Evolutionary conservation across 2,113 vertebrate genomes (phyloP), one percentile per base, ranked within the genome.

Genomic region (Hemichromis elongatus): DNA sequence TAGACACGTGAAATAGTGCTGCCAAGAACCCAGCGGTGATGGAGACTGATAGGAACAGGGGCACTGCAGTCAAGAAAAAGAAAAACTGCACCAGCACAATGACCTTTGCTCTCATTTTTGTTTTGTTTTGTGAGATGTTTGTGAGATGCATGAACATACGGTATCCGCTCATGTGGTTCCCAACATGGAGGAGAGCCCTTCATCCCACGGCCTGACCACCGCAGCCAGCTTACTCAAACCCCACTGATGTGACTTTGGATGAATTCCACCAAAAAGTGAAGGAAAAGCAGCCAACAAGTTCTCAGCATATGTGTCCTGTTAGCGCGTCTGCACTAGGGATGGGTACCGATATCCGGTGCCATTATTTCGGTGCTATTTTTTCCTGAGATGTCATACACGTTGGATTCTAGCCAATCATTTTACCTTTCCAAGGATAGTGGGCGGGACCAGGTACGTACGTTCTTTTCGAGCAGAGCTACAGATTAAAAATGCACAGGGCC

Each of bases 201-300:
- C 42, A 28, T 28, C 7, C 4, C 3, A 68, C 8, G 37, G 21
- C 37, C n/a, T 21, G 68, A 28, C 24, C 6, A 30, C 24, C 16
- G 0, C 21, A 16, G 68, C 47, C 9, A 1, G 16, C 16, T 50
- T 28, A 50, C 21, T 26, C 9, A 30, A 75, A 75, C 16, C 45
- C 26, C 28, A 19, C 9, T 12, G 10, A 75, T 16, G n/a, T 1
- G 26, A 28, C 35, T 24, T 40, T 40, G 35, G 37, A 42, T 24
- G 5, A 50, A 47, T 28, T 30, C 0, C 0, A 1, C 21, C 21
- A 45, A 7, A 1, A 45, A 70, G 11, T 26, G 21, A 70, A 70
- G 5, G 13, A 16, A 18, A 45, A 70, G 21, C 66, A 26, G 37
- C 37, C 66, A 26, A 18, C 13, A 26, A 68, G 8, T 26, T 13